Percentiles rank a stretch among this genome's conserved stretches.
Conservation (phyloP, 2,113 vertebrate species). For the Nibea albiflora region DNA sequence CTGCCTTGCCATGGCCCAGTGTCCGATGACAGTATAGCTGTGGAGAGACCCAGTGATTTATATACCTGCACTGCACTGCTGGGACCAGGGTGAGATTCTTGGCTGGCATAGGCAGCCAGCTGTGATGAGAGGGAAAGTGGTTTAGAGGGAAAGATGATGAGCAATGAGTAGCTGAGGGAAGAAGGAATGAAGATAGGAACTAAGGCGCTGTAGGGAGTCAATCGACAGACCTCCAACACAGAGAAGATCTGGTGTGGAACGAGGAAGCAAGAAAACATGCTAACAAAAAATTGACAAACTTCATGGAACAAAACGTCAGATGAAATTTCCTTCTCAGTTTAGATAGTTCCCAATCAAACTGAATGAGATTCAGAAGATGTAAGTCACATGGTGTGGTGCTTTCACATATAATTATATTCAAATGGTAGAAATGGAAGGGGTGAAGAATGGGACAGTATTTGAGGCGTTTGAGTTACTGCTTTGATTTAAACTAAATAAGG, state of each 20-base stretch:
- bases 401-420: constrained; percentile 8
- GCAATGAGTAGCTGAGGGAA: constrained; percentile 6
- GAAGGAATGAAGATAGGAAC: constrained; percentile 5
- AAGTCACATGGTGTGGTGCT: constrained; percentile 1
- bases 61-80: constrained; percentile 11
- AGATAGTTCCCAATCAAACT: neutral
- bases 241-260: no score
- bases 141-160: constrained; percentile 12
- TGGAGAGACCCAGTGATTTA: constrained; percentile 29
- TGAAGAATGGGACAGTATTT: neutral
- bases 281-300: neutral
- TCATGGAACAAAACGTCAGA: neutral
- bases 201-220: neutral
- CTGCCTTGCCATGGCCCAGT: neutral
- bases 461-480: neutral
- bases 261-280: neutral
- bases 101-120: constrained; percentile 6
- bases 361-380: neutral
- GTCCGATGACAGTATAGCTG: constrained; percentile 21
- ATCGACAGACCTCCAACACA: no score
- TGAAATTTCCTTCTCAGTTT: constrained; percentile 11
- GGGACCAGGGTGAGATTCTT: constrained; percentile 12
- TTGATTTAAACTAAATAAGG: neutral
- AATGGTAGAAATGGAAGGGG: neutral
- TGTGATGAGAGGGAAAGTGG: constrained; percentile 16